Evolutionary conservation across 30 jellyfish, hydroid and myxozoan species (phyloP).

Genomic region (Aurelia sp.): DNA sequence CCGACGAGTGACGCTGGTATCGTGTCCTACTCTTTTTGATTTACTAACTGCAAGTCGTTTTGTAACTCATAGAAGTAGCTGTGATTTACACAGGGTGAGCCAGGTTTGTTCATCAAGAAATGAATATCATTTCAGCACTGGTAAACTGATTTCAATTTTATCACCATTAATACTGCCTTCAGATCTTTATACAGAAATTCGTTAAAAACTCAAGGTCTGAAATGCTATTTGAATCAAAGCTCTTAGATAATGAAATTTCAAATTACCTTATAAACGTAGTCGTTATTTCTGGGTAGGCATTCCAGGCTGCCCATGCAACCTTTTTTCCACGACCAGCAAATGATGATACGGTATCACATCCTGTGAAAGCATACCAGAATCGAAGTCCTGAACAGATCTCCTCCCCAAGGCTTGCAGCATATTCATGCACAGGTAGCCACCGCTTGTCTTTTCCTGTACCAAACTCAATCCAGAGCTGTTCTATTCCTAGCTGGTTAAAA

Average conservation of each 20-base stretch:
- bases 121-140: too few relatives aligned
- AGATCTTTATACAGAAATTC: too few relatives aligned
- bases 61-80: too few relatives aligned
- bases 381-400: slow-evolving; percentile 13
- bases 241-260: background rate
- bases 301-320: slow-evolving; percentile 24
- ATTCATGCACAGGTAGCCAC: slow-evolving; percentile 31
- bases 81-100: too few relatives aligned
- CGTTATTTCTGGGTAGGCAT: slow-evolving; percentile 30
- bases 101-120: too few relatives aligned
- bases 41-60: too few relatives aligned
- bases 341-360: slow-evolving; percentile 51
- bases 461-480: slow-evolving; percentile 23
- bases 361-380: slow-evolving; percentile 44
- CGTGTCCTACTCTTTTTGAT: too few relatives aligned
- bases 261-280: slow-evolving; percentile 12
- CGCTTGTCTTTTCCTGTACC: slow-evolving; percentile 6
- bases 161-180: too few relatives aligned
- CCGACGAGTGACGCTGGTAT: too few relatives aligned
- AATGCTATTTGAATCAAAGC: background rate
- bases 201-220: background rate
- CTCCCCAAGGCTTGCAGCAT: slow-evolving; percentile 15
- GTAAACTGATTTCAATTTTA: too few relatives aligned
- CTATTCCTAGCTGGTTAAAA: background rate
- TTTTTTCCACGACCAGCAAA: slow-evolving; percentile 32